Percentiles rank a stretch among this genome's conserved stretches.
Evolutionary conservation across 2,797 vertebrate species (phyloP).

Genomic region (Merluccius polli): DNA sequence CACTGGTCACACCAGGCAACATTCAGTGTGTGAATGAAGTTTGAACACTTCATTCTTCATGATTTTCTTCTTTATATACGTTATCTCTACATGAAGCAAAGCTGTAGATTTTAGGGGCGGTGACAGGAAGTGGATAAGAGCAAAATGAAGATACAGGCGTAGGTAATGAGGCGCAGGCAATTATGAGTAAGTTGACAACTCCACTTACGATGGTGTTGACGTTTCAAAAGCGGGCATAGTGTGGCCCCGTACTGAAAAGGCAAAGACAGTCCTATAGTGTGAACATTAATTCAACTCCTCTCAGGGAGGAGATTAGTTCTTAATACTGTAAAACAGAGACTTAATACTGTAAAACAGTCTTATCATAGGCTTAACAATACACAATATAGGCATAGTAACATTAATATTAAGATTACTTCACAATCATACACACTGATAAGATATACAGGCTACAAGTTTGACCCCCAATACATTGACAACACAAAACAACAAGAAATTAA

Average conservation of each 20-base stretch:
- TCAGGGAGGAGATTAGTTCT: background rate
- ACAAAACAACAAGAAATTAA: background rate
- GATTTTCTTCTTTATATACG: too few species aligned
- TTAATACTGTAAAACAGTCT: background rate
- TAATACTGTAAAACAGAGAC: background rate
- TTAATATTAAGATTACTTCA: background rate
- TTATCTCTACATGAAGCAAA: background rate
- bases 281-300: constrained; percentile 30
- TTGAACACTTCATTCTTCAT: too few species aligned
- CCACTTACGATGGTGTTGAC: constrained; percentile 78
- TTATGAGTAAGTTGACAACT: background rate
- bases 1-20: background rate
- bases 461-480: background rate
- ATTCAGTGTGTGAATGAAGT: background rate
- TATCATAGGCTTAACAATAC: background rate
- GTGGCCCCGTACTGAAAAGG: constrained; percentile 81
- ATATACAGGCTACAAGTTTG: background rate
- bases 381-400: background rate
- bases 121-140: background rate
- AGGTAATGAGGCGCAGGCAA: background rate
- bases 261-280: constrained; percentile 70
- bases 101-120: background rate
- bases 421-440: background rate
- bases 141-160: constrained; percentile 4
- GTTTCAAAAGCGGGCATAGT: constrained; percentile 86